Evolutionary conservation across 2,888 invertebrate species (phyloP).

Genomic region (Orthosia incerta): DNA sequence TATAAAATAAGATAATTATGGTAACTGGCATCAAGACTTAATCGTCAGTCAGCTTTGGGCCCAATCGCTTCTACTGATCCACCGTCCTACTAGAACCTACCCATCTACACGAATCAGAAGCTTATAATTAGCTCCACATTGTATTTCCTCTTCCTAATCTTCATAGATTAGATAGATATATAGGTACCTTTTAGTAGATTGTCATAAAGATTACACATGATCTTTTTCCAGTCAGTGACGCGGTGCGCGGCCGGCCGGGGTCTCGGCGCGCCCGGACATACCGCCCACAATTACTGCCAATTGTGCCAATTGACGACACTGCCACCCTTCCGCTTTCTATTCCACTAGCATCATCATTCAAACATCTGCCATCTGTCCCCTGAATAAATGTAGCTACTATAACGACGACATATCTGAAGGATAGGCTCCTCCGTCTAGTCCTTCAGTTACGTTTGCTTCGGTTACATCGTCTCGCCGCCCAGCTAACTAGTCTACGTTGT

Average conservation of each 20-base stretch:
- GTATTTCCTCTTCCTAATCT: constrained; percentile 17
- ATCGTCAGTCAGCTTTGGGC: background rate
- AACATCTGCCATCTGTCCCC: constrained; percentile 82
- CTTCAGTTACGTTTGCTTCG: constrained; percentile 45
- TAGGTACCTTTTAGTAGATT: constrained; percentile 14
- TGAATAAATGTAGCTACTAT: constrained; percentile 28
- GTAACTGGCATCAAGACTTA: background rate
- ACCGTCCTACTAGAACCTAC: background rate
- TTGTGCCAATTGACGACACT: constrained; percentile 89
- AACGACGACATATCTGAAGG: constrained; percentile 4
- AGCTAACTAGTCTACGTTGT: constrained; percentile 54
- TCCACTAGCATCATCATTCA: constrained; percentile 72
- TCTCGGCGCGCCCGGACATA: constrained; percentile 86
- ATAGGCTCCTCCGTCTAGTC: constrained; percentile 15
- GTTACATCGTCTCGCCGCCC: constrained; percentile 48
- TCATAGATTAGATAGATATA: background rate
- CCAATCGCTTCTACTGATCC: background rate
- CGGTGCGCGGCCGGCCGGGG: constrained; percentile 65
- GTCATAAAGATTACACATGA: constrained; percentile 46
- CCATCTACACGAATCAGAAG: constrained; percentile 9
- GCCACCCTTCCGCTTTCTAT: constrained; percentile 90
- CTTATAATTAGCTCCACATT: background rate
- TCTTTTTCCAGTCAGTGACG: constrained; percentile 60
- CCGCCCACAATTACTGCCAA: constrained; percentile 90
- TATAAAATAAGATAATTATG: background rate